Evolutionary conservation across 2,888 invertebrate species (phyloP).

Genomic region (Noctua fimbriata): DNA sequence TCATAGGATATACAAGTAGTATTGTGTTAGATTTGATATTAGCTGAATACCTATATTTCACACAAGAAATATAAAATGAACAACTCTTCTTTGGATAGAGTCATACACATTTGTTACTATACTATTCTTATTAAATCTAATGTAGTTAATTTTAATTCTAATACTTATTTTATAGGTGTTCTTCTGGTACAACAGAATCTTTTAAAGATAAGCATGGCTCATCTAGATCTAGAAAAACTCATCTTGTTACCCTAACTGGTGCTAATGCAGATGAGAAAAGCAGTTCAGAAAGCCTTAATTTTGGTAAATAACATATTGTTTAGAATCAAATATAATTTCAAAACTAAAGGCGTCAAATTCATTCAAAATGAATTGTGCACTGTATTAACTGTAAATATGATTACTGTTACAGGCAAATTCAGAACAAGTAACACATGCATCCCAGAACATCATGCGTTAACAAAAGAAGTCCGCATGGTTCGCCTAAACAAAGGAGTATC

Average conservation of each 20-base stretch:
- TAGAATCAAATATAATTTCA: constrained; percentile 9
- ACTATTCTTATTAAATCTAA: constrained; percentile 10
- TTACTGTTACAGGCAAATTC: constrained; percentile 81
- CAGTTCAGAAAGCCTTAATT: constrained; percentile 95
- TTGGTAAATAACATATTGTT: constrained; percentile 79
- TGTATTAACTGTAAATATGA: constrained; percentile 31
- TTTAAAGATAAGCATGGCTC: constrained; percentile 83
- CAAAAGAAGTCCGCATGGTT: constrained; percentile 91
- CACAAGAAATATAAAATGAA: not conserved
- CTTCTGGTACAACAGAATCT: constrained; percentile 82
- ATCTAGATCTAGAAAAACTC: constrained; percentile 81
- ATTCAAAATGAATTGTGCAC: constrained; percentile 14
- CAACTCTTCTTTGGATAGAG: not conserved
- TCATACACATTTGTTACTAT: not conserved
- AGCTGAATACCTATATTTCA: not conserved
- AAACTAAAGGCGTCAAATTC: not conserved
- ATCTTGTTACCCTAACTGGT: constrained; percentile 87
- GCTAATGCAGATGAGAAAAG: constrained; percentile 92
- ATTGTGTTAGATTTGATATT: not conserved
- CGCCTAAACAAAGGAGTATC: constrained; percentile 91
- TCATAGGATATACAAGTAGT: not conserved
- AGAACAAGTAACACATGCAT: constrained; percentile 89
- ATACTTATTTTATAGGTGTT: constrained; percentile 76
- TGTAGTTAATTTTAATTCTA: not conserved
- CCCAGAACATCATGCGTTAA: constrained; percentile 89